Percentiles rank a stretch among this genome's conserved stretches.
Conservation (phyloP, 2,888 invertebrate species). For the Acanthosoma haemorrhoidale region DNA sequence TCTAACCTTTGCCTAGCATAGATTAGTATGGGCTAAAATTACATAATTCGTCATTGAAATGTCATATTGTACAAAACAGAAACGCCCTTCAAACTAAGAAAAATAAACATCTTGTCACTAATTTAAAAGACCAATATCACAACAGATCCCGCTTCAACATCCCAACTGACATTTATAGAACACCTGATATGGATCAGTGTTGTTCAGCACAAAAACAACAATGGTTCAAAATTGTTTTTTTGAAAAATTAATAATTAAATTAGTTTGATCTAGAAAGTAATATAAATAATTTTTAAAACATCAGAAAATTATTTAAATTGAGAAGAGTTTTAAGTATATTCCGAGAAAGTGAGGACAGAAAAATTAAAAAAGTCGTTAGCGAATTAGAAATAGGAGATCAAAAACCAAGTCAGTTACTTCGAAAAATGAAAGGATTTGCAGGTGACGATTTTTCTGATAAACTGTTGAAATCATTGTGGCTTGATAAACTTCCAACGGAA, state of each 20-base stretch:
- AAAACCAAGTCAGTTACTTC: too few species aligned
- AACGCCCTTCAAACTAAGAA: background rate
- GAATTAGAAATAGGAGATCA: too few species aligned
- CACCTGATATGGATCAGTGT: conserved; percentile 11
- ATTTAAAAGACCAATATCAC: conserved; percentile 17
- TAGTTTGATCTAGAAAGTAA: background rate
- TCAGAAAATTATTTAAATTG: too few species aligned
- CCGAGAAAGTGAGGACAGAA: background rate
- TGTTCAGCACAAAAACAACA: background rate
- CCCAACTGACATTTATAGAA: conserved; percentile 14
- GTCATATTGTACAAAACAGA: conserved; percentile 15
- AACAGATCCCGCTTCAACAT: conserved; percentile 17
- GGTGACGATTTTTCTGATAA: too few species aligned
- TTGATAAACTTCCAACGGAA: too few species aligned
- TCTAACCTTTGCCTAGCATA: background rate
- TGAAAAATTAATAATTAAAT: background rate
- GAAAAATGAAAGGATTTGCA: too few species aligned
- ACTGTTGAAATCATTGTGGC: too few species aligned
- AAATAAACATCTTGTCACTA: background rate
- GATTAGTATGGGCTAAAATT: conserved; percentile 4
- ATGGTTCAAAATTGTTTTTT: background rate
- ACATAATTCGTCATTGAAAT: conserved; percentile 25
- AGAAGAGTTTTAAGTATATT: background rate
- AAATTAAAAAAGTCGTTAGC: too few species aligned
- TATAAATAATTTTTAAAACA: too few species aligned